Evolutionary conservation across 2,797 vertebrate genomes (phyloP), one percentile per base, ranked within the genome.

Genomic region (Syngnathus acus): DNA sequence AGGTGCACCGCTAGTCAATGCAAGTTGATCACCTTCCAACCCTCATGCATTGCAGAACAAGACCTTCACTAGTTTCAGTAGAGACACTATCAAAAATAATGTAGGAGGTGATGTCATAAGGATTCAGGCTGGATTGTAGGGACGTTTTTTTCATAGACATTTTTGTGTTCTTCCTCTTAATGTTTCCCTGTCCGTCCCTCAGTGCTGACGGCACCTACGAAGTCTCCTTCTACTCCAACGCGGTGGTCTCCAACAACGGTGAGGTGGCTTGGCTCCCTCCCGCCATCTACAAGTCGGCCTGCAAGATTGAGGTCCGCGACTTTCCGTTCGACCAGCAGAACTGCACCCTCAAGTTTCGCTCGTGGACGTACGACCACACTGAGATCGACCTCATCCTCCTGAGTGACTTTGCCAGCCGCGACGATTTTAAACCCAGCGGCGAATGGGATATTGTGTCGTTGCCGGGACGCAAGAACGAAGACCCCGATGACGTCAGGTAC

Each of bases 281-380:
- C 5, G 92, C 92, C 10, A 93, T 93, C 81, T 93, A 93, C 78
- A 93, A 92, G 72, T 92, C 91, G 0, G 91, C 92, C 58, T 93
- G 91, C 78, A 92, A 92, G 82, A 93, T 93, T 0, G 90, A 93
- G 72, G 92, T 93, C n/a, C 90, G 90, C 1, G 87, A 92, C 78
- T 92, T 93, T 64, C 92, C 92, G 13, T 93, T 93, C n/a, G 92
- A 93, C 86, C 92, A 93, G 82, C 92, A 93, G 83, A 93, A 93
- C 86, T 93, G 92, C 78, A 92, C 92, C 0, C 89, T 93, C 42
- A 92, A 91, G 78, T 93, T 93, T 74, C 90, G 91, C 66, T 93
- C 92, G 0, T 92, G 92, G 92, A 93, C 92, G 1, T 93, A 92
- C 1, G 92, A 93, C 82, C 90, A 90, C 87, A 92, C 92, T 0